phyloP scores from a whole-genome alignment of 2,888 invertebrate species.

The Epinotia brunnichana region DNA sequence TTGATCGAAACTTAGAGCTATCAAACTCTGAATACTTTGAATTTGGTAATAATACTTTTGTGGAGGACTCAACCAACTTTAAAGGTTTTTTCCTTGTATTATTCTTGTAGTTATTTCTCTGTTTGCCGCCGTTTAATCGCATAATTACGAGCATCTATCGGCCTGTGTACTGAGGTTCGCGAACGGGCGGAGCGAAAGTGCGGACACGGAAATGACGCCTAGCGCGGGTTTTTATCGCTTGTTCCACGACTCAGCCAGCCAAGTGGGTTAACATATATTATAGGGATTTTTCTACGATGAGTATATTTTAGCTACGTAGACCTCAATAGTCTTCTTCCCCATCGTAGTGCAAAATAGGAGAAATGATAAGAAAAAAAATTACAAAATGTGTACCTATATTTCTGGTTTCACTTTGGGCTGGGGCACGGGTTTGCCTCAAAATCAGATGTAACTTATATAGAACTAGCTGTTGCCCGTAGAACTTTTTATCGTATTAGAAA shows the following conservation, averaged over 20 bases:
- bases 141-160: slow-evolving; percentile 4
- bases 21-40: not conserved
- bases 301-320: not conserved
- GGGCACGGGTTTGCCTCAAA: too few relatives aligned
- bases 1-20: too few relatives aligned
- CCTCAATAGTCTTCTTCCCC: too few relatives aligned
- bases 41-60: too few relatives aligned
- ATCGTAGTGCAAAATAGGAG: too few relatives aligned
- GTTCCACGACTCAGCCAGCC: not conserved
- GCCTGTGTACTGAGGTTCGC: not conserved
- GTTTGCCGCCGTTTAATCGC: not conserved
- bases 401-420: too few relatives aligned
- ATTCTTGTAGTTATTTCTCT: not conserved
- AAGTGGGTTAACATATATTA: not conserved
- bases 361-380: too few relatives aligned
- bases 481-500: too few relatives aligned
- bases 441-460: too few relatives aligned
- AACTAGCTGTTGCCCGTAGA: too few relatives aligned
- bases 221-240: not conserved
- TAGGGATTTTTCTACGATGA: not conserved
- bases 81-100: not conserved
- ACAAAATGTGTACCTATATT: too few relatives aligned
- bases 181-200: slow-evolving; percentile 8
- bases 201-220: slow-evolving; percentile 8
- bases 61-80: too few relatives aligned